phyloP scores from a whole-genome alignment of 2,113 vertebrate genomes.

The Hirundichthys speculiger region DNA sequence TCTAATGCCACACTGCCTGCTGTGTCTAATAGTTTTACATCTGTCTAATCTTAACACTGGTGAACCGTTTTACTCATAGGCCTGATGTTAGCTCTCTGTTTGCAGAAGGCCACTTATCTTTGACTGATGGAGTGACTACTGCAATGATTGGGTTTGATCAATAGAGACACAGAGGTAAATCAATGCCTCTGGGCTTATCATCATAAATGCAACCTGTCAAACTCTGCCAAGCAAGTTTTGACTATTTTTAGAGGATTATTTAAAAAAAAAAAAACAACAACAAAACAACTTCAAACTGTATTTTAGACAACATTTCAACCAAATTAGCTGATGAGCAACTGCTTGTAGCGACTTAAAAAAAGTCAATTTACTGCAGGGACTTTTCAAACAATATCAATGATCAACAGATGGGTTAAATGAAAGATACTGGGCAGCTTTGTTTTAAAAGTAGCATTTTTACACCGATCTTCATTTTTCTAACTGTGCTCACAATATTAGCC shows the following conservation, averaged over 20 bases:
- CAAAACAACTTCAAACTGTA: too few relatives aligned
- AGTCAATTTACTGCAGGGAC: too few relatives aligned
- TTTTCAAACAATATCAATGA: too few relatives aligned
- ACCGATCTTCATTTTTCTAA: not conserved
- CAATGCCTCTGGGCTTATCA: conserved; percentile 42
- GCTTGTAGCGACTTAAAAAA: too few relatives aligned
- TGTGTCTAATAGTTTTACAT: conserved; percentile 64
- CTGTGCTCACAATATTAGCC: too few relatives aligned
- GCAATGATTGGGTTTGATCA: conserved; percentile 66
- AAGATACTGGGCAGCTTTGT: not conserved
- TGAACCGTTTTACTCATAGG: conserved; percentile 30
- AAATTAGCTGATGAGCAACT: too few relatives aligned
- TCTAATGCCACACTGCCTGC: conserved; percentile 51
- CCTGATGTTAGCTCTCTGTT: conserved; percentile 45
- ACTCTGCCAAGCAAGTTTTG: not conserved
- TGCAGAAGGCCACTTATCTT: conserved; percentile 48
- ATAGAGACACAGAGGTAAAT: conserved; percentile 40
- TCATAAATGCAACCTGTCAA: conserved; percentile 42
- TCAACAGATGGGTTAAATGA: not conserved
- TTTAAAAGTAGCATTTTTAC: not conserved
- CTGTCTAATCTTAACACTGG: conserved; percentile 41
- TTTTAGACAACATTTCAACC: too few relatives aligned
- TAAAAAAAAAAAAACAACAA: too few relatives aligned
- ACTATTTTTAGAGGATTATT: not conserved
- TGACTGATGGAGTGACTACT: conserved; percentile 54